Evolutionary conservation across 1,140 invertebrate species (phyloP), one percentile per base, ranked within the genome.

Genomic region (Pseudomyrmex gracilis): DNA sequence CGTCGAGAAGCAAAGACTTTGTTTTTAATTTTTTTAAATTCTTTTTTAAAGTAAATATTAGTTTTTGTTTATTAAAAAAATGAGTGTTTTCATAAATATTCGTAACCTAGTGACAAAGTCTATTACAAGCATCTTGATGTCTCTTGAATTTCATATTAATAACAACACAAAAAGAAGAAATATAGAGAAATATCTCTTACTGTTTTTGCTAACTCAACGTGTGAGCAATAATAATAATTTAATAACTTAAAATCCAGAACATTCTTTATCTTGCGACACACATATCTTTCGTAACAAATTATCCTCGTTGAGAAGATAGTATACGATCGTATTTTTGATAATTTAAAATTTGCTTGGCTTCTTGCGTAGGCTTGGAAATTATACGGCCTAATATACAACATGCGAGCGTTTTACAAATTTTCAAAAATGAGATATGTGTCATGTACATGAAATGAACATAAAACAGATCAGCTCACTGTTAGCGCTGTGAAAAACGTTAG

Each of bases 181-280:
- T 10, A 20, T 57, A 67, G 15, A 24, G 7, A 55, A 68, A 53
- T 57, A 22, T 51, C 22, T 51, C 22, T 43, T 34, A 58, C 15
- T 78, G 64, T 57, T 17, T 78, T 67, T 47, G 34, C 66, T 66
- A 20, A 24, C 53, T 67, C n/a, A n/a, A 45, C n/a, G n/a, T n/a
- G n/a, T 45, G 43, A 78, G 20, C 51, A 5, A 70, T 78, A 70
- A 77, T 34, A 34, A 34, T 34, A 34, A 34, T 34, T 34, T 34
- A 71, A 78, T 80, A 78, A 70, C 70, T 71, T 58, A 70, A 24
- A 17, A 5, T 34, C 15, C 15, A 51, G n/a, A 70, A 24, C 20
- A 71, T 13, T 20, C 12, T 13, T 10, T 70, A 51, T 20, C 20
- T 20, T 55, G 24, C 24, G 15, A 22, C 53, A 34, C 24, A 24